Conservation (phyloP, 2,888 invertebrate species). For the Mythimna impura region DNA sequence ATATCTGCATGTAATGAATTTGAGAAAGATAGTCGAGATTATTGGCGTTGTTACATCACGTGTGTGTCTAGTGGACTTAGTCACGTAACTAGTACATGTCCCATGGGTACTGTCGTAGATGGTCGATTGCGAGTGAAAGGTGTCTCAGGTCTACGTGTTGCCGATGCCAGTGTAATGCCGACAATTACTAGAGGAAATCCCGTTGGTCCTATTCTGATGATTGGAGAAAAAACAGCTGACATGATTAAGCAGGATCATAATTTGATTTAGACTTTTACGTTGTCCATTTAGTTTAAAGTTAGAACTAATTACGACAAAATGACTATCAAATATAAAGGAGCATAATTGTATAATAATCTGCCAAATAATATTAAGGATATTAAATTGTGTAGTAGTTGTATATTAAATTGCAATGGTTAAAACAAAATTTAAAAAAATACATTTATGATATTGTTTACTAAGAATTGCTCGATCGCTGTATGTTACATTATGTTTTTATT, state of each 20-base stretch:
- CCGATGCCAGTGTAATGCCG: constrained; percentile 69
- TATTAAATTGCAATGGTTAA: too few species aligned
- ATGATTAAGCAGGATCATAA: constrained; percentile 64
- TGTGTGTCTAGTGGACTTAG: constrained; percentile 63
- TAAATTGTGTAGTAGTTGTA: too few species aligned
- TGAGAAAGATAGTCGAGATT: constrained; percentile 58
- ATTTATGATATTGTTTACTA: too few species aligned
- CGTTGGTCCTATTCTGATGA: constrained; percentile 65
- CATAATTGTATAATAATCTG: too few species aligned
- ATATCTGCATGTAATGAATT: constrained; percentile 61
- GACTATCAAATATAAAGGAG: too few species aligned
- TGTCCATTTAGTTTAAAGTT: not conserved
- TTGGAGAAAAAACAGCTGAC: constrained; percentile 71
- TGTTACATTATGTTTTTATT: too few species aligned
- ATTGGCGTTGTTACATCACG: constrained; percentile 69
- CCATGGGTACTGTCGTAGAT: constrained; percentile 72
- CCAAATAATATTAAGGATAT: too few species aligned
- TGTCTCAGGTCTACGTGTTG: constrained; percentile 60
- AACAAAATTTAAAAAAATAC: too few species aligned
- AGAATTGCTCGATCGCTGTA: too few species aligned
- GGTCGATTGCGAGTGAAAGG: constrained; percentile 63
- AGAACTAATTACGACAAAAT: too few species aligned
- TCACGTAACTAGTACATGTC: constrained; percentile 68
- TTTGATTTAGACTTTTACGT: constrained; percentile 34
- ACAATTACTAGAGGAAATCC: constrained; percentile 60